These are phyloP conservation scores for Cerastoderma edule DNA, from an alignment of 2,888 invertebrate genomes.

Conservation along the genomic window DNA sequence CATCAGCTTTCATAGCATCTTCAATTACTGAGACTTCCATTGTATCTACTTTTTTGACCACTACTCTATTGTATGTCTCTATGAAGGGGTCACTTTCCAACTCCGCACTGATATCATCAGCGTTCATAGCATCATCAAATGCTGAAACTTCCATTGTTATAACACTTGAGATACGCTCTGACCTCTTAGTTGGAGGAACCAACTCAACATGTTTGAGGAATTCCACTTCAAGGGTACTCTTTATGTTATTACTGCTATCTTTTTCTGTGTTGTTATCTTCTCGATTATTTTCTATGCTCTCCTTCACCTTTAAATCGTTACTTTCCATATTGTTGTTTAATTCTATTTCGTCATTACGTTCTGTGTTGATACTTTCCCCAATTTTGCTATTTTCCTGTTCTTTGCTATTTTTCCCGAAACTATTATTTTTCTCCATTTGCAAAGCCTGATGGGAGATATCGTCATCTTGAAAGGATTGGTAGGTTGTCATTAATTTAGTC, in stretches of 20 bases:
- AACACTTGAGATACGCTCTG: background rate
- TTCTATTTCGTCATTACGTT: background rate
- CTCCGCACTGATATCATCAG: too few species aligned
- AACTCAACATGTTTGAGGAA: background rate
- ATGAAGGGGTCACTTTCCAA: too few species aligned
- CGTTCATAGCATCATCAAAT: background rate
- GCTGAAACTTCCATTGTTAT: background rate
- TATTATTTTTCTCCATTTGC: too few species aligned
- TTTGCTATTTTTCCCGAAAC: too few species aligned
- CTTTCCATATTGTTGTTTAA: background rate
- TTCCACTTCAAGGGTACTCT: background rate
- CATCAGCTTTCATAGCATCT: background rate
- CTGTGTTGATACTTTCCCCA: background rate
- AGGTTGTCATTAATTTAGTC: background rate
- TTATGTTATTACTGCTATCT: background rate
- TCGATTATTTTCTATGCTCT: background rate
- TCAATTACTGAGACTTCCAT: background rate
- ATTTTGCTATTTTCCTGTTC: too few species aligned
- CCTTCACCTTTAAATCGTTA: background rate
- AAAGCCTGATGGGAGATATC: background rate
- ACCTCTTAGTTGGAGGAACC: background rate
- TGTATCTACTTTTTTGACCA: background rate
- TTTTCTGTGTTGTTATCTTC: background rate
- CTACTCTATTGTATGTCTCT: too few species aligned
- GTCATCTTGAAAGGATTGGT: slow-evolving; percentile 3